phyloP scores from a whole-genome alignment of 2,797 vertebrate species.

The Falco columbarius region DNA sequence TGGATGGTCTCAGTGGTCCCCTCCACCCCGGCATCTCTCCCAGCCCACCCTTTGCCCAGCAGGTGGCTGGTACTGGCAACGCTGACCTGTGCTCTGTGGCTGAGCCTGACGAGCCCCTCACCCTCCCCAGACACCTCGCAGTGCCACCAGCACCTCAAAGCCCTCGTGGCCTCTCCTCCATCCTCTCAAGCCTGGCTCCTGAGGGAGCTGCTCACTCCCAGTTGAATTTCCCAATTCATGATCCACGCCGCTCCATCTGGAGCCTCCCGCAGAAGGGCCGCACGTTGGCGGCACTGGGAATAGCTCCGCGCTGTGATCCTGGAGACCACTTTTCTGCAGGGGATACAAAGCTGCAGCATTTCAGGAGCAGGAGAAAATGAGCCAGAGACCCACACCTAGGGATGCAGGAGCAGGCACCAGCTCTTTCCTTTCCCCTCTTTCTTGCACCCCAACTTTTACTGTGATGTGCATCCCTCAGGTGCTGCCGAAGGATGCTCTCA shows the following conservation, averaged over 20 bases:
- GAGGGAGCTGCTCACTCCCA: not conserved
- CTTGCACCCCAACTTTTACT: not conserved
- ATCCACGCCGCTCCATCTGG: not conserved
- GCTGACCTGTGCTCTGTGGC: not conserved
- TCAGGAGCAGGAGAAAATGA: not conserved
- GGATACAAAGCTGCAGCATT: not conserved
- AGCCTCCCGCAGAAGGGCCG: not conserved
- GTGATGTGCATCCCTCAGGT: too few species aligned
- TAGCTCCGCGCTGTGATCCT: not conserved
- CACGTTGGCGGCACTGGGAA: fast-evolving
- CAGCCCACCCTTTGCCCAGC: not conserved
- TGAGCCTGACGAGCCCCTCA: not conserved
- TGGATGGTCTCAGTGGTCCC: not conserved
- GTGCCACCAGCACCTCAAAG: not conserved
- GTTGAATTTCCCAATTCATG: not conserved
- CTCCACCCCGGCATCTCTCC: not conserved
- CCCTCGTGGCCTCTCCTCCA: not conserved
- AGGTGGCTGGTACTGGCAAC: fast-evolving
- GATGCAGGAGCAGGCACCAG: not conserved
- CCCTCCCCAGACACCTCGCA: not conserved
- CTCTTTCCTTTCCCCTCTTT: not conserved
- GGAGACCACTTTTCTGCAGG: not conserved
- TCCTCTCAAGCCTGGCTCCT: not conserved
- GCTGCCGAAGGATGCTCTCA: not conserved
- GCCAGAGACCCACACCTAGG: not conserved